These are phyloP conservation scores for Phaetusa simplex DNA, from an alignment of 2,113 vertebrate species.

Conservation along the genomic window DNA sequence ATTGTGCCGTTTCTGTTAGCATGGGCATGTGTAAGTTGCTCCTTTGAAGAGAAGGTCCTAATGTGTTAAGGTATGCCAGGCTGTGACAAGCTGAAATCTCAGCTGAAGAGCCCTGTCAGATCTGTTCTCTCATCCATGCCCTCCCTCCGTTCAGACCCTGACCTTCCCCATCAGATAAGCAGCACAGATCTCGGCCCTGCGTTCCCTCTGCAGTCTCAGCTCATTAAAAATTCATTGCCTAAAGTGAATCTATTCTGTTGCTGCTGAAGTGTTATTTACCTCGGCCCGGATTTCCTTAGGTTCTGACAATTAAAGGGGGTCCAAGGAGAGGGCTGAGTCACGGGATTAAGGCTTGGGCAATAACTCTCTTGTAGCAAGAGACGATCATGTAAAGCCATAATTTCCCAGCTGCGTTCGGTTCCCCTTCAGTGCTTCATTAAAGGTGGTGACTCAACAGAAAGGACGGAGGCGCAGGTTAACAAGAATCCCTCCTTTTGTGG, in stretches of 20 bases:
- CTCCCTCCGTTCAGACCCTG: constrained; percentile 66
- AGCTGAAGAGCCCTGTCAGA: constrained; percentile 67
- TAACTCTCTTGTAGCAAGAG: constrained; percentile 58
- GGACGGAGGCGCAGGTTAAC: constrained; percentile 60
- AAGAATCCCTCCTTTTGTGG: constrained; percentile 66
- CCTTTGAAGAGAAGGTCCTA: constrained; percentile 23
- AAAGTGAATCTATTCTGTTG: constrained; percentile 51
- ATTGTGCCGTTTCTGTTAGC: background rate
- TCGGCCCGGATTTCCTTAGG: constrained; percentile 54
- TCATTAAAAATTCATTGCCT: constrained; percentile 75
- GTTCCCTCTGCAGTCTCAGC: constrained; percentile 56
- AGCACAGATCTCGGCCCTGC: constrained; percentile 48
- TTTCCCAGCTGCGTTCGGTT: constrained; percentile 59
- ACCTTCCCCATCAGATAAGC: constrained; percentile 76
- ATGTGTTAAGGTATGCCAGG: background rate
- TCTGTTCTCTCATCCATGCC: constrained; percentile 56
- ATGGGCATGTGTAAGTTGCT: background rate
- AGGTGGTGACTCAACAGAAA: constrained; percentile 65
- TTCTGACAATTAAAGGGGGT: constrained; percentile 72
- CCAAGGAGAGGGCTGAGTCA: constrained; percentile 62
- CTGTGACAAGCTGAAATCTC: constrained; percentile 50
- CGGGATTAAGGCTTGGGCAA: constrained; percentile 53
- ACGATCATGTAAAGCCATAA: constrained; percentile 65
- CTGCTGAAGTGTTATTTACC: constrained; percentile 56
- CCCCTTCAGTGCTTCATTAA: constrained; percentile 72